Conservation (phyloP, 2,797 vertebrate species). For the Pitangus sulphuratus region DNA sequence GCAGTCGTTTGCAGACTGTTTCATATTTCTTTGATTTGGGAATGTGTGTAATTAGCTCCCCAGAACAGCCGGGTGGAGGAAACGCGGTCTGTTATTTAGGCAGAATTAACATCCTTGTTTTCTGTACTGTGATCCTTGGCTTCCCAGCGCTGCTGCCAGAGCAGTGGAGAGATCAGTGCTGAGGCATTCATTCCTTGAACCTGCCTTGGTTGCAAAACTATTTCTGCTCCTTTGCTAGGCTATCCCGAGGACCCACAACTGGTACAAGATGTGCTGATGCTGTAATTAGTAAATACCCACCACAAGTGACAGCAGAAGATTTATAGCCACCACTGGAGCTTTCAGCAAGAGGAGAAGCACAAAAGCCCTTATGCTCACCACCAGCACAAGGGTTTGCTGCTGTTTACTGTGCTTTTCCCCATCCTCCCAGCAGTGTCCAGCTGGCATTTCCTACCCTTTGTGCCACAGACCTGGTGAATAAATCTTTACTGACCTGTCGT, state of each 20-base stretch:
- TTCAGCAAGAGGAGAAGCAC: conserved; percentile 1
- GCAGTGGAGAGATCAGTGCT: neutral
- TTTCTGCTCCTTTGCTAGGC: conserved; percentile 43
- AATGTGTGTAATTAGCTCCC: conserved; percentile 62
- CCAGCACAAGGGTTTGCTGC: neutral
- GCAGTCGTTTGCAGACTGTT: conserved; percentile 64
- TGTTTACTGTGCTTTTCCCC: neutral
- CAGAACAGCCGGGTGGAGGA: conserved; percentile 57
- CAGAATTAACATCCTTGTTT: conserved; percentile 62
- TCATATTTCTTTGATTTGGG: conserved; percentile 52
- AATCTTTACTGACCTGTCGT: conserved; percentile 15
- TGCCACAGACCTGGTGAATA: neutral
- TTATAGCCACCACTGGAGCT: neutral
- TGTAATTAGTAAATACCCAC: conserved; percentile 35
- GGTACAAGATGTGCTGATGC: neutral
- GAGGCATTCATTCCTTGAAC: neutral
- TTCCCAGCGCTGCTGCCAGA: neutral
- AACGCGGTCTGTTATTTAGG: conserved; percentile 64
- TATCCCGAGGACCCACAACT: neutral
- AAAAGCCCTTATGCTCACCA: neutral
- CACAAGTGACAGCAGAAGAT: conserved; percentile 24
- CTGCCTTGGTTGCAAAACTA: conserved; percentile 27
- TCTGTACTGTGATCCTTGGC: conserved; percentile 46
- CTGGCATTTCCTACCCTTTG: neutral
- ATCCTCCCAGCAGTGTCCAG: neutral